phyloP scores from a whole-genome alignment of 2,888 invertebrate species.

The Chromoteleia sp. region DNA sequence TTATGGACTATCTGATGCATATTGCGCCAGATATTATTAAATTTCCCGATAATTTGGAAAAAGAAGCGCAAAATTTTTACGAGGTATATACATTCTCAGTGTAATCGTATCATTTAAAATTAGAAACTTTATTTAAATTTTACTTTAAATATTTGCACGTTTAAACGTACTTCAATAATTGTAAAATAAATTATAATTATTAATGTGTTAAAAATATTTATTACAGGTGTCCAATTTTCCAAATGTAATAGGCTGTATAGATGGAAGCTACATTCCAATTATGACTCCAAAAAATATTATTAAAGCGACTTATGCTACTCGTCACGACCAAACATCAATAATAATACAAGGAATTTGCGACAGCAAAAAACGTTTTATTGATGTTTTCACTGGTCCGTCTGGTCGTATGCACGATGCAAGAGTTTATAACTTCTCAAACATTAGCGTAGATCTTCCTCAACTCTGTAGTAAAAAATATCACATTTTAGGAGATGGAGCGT shows the following conservation, averaged over 20 bases:
- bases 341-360: slow-evolving; percentile 39
- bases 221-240: slow-evolving; percentile 1
- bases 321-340: slow-evolving; percentile 26
- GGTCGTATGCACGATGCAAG: slow-evolving; percentile 14
- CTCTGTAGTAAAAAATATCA: not conserved
- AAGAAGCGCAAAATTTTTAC: not conserved
- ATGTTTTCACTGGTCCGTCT: not conserved
- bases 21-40: not conserved
- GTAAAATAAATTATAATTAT: not conserved
- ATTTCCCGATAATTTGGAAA: slow-evolving; percentile 6
- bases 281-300: slow-evolving; percentile 6
- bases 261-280: slow-evolving; percentile 17
- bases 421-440: not conserved
- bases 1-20: slow-evolving; percentile 5
- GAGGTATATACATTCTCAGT: not conserved
- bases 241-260: slow-evolving; percentile 10
- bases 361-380: slow-evolving; percentile 5
- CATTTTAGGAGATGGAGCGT: slow-evolving; percentile 19
- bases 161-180: too few relatives aligned
- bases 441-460: not conserved
- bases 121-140: too few relatives aligned
- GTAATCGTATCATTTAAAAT: too few relatives aligned
- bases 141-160: too few relatives aligned
- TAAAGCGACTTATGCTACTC: slow-evolving; percentile 19
- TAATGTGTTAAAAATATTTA: not conserved